A percentile compares a stretch with the other conserved stretches of the same genome.
Evolutionary conservation across 2,797 vertebrate species (phyloP).

Genomic region (Thalassophryne amazonica): DNA sequence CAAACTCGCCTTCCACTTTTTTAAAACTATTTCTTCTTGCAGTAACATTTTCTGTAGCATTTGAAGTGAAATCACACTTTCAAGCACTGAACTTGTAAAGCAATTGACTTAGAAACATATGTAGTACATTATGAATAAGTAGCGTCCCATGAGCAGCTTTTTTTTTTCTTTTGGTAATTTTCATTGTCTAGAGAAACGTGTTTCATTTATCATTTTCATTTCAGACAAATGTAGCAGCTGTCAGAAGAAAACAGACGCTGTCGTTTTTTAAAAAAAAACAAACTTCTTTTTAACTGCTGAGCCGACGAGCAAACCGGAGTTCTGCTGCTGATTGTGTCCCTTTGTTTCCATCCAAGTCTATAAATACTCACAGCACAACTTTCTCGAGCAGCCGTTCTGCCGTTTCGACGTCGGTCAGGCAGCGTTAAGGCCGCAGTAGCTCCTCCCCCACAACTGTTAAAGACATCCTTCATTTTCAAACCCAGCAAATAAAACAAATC

Average conservation of each 20-base stretch:
- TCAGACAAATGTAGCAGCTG: constrained; percentile 49
- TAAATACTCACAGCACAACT: constrained; percentile 59
- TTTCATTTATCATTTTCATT: constrained; percentile 33
- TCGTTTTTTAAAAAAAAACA: background rate
- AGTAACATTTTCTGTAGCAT: constrained; percentile 57
- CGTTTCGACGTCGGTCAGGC: constrained; percentile 28
- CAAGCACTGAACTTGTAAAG: constrained; percentile 8
- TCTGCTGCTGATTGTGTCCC: constrained; percentile 11
- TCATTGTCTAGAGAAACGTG: constrained; percentile 19
- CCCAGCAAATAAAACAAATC: constrained; percentile 48
- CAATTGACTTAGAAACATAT: constrained; percentile 32
- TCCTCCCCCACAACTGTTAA: constrained; percentile 5
- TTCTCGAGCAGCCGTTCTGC: constrained; percentile 33
- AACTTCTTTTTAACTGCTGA: background rate
- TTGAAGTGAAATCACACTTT: constrained; percentile 10
- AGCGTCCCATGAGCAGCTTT: constrained; percentile 1
- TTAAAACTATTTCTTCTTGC: constrained; percentile 48
- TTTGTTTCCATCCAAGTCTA: constrained; percentile 30
- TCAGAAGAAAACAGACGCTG: constrained; percentile 17
- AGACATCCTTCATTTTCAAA: constrained; percentile 44
- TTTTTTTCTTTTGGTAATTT: background rate
- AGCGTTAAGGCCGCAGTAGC: constrained; percentile 39
- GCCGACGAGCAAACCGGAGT: constrained; percentile 3
- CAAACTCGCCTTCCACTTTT: constrained; percentile 60
- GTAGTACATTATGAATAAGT: constrained; percentile 35